phyloP scores from a whole-genome alignment of 2,888 invertebrate species.

The Tenthredo mesomela region DNA sequence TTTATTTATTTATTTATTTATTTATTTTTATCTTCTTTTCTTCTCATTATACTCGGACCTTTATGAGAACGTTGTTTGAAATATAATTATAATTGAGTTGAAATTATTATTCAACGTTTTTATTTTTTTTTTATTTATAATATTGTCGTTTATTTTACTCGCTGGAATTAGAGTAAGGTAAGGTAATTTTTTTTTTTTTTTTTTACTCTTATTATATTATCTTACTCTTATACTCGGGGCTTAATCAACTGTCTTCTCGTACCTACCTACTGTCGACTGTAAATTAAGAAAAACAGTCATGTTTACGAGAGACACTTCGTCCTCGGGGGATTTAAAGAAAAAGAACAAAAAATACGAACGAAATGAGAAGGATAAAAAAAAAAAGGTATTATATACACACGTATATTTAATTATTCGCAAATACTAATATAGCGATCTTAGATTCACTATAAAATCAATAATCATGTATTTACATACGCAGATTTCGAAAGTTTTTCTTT shows the following conservation, averaged over 20 bases:
- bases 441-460: neutral
- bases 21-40: neutral
- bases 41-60: neutral
- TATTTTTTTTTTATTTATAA: no score
- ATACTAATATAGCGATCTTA: neutral
- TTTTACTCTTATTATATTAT: neutral
- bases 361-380: slow-evolving; percentile 5
- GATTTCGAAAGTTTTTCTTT: neutral
- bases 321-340: neutral
- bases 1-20: no score
- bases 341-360: slow-evolving; percentile 22
- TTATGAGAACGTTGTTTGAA: neutral
- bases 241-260: neutral
- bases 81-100: neutral
- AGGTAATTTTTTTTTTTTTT: neutral
- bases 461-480: neutral
- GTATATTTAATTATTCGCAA: neutral
- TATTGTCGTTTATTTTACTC: neutral
- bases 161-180: neutral
- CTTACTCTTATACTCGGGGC: neutral
- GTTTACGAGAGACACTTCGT: slow-evolving; percentile 6
- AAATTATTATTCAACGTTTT: neutral
- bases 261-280: neutral
- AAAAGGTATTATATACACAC: slow-evolving; percentile 33
- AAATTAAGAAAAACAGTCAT: slow-evolving; percentile 30